A percentile compares a stretch with the other conserved stretches of the same genome.
Evolutionary conservation across 2,888 invertebrate species (phyloP).

Genomic region (Belgica antarctica): DNA sequence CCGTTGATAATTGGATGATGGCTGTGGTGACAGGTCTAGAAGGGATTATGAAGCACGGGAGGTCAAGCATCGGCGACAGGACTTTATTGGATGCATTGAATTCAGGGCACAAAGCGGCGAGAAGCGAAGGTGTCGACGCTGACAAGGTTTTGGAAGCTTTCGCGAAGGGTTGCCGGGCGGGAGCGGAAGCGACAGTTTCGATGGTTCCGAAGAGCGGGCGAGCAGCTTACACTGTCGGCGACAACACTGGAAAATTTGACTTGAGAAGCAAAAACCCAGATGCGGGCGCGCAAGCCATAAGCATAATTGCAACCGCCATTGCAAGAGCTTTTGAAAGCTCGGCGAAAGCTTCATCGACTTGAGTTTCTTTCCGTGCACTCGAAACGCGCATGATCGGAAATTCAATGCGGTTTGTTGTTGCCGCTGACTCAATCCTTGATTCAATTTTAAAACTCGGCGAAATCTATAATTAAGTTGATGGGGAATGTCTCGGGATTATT

Average conservation of each 20-base stretch:
- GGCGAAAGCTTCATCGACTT: no score
- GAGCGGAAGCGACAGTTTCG: constrained; percentile 46
- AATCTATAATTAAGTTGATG: no score
- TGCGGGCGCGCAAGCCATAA: constrained; percentile 60
- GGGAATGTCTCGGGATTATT: no score
- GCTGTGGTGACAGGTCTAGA: constrained; percentile 60
- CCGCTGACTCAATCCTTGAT: no score
- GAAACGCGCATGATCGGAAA: background rate
- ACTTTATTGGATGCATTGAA: constrained; percentile 63
- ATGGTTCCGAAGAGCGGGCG: constrained; percentile 51
- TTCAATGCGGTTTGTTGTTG: background rate
- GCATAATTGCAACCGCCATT: constrained; percentile 57
- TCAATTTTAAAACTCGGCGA: no score
- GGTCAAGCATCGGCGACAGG: constrained; percentile 70
- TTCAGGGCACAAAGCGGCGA: constrained; percentile 46
- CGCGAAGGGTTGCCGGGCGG: constrained; percentile 48
- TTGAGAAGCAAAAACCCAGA: constrained; percentile 55
- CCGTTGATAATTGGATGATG: constrained; percentile 56
- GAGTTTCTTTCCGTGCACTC: no score
- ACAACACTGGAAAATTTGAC: background rate
- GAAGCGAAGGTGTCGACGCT: background rate
- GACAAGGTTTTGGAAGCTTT: constrained; percentile 44
- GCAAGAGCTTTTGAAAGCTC: constrained; percentile 53
- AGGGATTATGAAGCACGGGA: constrained; percentile 67
- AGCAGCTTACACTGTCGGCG: constrained; percentile 51